Evolutionary conservation across 2,113 vertebrate species (phyloP), one percentile per base, ranked within the genome.

Genomic region (Pandion haliaetus): DNA sequence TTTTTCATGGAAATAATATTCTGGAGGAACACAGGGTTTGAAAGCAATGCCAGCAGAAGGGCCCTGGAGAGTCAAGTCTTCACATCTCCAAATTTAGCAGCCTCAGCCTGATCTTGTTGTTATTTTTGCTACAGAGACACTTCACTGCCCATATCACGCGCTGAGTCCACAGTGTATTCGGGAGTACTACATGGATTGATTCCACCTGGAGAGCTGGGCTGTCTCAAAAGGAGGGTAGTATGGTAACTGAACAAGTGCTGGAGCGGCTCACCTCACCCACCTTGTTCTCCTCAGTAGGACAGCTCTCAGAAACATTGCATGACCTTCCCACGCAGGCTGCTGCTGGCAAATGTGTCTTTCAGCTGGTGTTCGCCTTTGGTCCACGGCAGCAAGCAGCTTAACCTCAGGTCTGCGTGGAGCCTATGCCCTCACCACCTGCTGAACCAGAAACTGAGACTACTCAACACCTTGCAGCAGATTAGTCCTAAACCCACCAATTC

Each of bases 211-310:
- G 29, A 82, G 31, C 8, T 57, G 32, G 15, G 7, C 0, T 61
- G 5, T 42, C 40, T 91, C 44, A 50, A 45, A 87, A 45, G 36
- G 9, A 66, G 82, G 10, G 6, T 47, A 29, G 20, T 52, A 10
- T 3, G 45, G 17, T 23, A 87, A 45, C 28, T 52, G n/a, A 50
- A 9, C 10, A 50, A 8, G 3, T 45, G 23, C 18, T 57, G 40
- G 49, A 80, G 17, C n/a, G 69, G 36, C 25, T 72, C 25, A 12
- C 36, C 36, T 74, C n/a, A 59, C 32, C 57, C 45, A 54, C 34
- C 23, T 52, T 47, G 29, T 38, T 29, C 58, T 67, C 0, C 0
- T 21, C 2, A 2, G 19, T 28, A 70, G 20, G 44, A 65, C 18
- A 73, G 42, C 34, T 74, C 50, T 78, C 65, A 66, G 42, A 49